phyloP scores from a whole-genome alignment of 2,113 vertebrate genomes.

The Agapornis roseicollis region DNA sequence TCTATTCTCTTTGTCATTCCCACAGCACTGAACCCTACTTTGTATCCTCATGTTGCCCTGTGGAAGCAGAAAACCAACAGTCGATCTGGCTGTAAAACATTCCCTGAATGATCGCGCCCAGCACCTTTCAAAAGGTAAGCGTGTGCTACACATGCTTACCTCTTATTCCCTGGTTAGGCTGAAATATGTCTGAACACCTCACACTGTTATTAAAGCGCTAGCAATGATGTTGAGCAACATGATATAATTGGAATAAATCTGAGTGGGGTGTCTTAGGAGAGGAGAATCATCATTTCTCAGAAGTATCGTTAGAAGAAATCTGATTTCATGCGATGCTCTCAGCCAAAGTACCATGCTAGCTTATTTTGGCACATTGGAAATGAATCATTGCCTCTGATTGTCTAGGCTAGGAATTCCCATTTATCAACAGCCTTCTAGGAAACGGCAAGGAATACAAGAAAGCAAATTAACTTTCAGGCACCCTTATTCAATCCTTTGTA shows the following conservation, averaged over 20 bases:
- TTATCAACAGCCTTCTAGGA: slow-evolving; percentile 36
- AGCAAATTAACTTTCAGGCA: slow-evolving; percentile 29
- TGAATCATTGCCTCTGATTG: slow-evolving; percentile 40
- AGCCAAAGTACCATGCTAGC: background rate
- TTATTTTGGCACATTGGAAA: slow-evolving; percentile 42
- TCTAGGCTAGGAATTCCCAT: slow-evolving; percentile 28
- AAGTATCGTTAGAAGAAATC: slow-evolving; percentile 24
- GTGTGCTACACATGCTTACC: background rate
- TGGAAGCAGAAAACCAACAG: background rate
- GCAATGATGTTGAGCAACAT: background rate
- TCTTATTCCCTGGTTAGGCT: background rate
- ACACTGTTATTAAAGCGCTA: background rate
- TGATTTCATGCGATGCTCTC: slow-evolving; percentile 50
- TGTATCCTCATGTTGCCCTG: background rate
- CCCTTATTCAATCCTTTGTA: background rate
- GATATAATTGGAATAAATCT: slow-evolving; percentile 7
- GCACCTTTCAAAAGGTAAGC: background rate
- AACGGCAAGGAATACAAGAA: background rate
- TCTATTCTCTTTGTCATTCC: background rate
- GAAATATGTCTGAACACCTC: background rate
- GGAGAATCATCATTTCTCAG: slow-evolving; percentile 22
- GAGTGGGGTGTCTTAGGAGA: background rate
- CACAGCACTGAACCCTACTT: background rate
- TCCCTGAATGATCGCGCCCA: background rate
- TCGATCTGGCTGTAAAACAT: background rate